A percentile compares a stretch with the other conserved stretches of the same genome.
Conservation (phyloP, 2,113 vertebrate genomes). For the Formicarius rufipectus region DNA sequence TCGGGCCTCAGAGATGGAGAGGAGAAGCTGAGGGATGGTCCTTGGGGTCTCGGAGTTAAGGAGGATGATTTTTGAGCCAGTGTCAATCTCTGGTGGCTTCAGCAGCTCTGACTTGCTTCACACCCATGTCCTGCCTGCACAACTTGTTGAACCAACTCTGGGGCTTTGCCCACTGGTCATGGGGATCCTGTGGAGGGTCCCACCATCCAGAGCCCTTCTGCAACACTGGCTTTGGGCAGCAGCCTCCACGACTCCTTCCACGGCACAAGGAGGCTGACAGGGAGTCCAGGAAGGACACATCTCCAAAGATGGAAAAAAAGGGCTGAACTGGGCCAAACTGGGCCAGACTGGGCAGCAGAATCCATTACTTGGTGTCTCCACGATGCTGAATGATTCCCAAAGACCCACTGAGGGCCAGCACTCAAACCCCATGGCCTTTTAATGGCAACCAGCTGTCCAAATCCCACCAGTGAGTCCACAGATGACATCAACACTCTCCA, state of each 20-base stretch:
- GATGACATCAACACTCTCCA: rapidly evolving
- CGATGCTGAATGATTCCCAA: rapidly evolving
- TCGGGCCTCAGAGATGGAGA: background rate
- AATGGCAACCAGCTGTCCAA: background rate
- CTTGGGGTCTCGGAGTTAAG: background rate
- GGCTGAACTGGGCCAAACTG: rapidly evolving
- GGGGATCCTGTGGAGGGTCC: background rate
- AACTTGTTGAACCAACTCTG: rapidly evolving
- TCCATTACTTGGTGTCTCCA: rapidly evolving
- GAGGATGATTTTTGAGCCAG: background rate
- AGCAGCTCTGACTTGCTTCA: background rate
- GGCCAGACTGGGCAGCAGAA: background rate
- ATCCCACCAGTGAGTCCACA: background rate
- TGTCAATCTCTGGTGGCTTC: background rate
- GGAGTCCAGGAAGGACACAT: rapidly evolving
- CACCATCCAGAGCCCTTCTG: background rate
- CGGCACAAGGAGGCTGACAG: rapidly evolving
- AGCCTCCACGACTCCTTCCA: rapidly evolving
- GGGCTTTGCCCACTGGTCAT: background rate
- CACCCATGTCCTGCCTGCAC: background rate
- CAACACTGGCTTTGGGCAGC: background rate
- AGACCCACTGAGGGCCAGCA: rapidly evolving
- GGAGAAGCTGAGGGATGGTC: background rate
- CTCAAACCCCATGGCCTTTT: rapidly evolving
- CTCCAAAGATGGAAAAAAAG: background rate